Evolutionary conservation across 2,888 invertebrate species (phyloP).

Genomic region (Scaptomyza polygonia): DNA sequence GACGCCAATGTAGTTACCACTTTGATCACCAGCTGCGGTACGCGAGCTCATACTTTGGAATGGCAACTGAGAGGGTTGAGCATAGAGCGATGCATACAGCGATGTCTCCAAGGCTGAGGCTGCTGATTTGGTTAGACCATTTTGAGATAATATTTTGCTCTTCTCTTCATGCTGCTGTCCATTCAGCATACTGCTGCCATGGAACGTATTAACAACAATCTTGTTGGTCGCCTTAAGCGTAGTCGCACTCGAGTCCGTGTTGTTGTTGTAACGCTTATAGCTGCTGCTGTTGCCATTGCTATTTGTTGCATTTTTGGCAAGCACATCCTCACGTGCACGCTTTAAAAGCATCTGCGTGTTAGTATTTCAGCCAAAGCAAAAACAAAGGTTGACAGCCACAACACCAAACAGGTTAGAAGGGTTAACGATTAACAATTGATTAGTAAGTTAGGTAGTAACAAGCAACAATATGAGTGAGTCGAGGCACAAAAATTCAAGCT

Average conservation of each 20-base stretch:
- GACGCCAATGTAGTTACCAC: conserved; percentile 65
- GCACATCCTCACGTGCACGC: conserved; percentile 81
- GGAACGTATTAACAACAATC: conserved; percentile 83
- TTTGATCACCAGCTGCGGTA: conserved; percentile 53
- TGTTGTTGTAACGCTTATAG: conserved; percentile 50
- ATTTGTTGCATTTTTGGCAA: conserved; percentile 51
- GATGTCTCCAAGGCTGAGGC: conserved; percentile 79
- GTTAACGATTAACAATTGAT: conserved; percentile 2
- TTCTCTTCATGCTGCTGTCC: conserved; percentile 79
- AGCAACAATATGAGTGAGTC: neutral
- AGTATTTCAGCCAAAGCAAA: conserved; percentile 53
- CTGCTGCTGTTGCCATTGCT: conserved; percentile 27
- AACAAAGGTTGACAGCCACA: conserved; percentile 22
- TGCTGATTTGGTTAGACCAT: conserved; percentile 79
- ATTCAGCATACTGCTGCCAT: conserved; percentile 82
- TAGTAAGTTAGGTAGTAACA: neutral
- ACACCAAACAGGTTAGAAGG: conserved; percentile 8
- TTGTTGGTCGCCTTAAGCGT: conserved; percentile 72
- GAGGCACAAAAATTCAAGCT: no score
- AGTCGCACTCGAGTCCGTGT: conserved; percentile 42
- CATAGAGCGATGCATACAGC: conserved; percentile 79
- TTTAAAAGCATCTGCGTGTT: conserved; percentile 82
- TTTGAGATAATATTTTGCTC: conserved; percentile 77
- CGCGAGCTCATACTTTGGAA: conserved; percentile 36
- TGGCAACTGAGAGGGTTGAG: conserved; percentile 58